Base-by-base conservation (phyloP, 1,140 invertebrate genomes). In the Physella acuta region DNA sequence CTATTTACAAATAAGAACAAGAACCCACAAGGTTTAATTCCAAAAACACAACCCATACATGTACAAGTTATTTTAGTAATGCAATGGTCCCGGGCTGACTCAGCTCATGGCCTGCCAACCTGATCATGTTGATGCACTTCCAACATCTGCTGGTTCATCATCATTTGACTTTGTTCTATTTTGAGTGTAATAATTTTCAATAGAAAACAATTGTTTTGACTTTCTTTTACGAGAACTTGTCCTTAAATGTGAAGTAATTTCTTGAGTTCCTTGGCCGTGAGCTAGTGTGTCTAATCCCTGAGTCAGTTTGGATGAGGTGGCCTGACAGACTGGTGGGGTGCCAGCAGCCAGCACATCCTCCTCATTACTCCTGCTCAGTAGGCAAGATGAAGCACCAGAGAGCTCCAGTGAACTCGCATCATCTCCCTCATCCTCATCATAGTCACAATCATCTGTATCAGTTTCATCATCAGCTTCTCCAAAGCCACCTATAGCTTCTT, bases 191-290 rank as follows among this genome's bases (percentile, higher is more conserved):
- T 83, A 83, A 37, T 82, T 79, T 70, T 83, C 81, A 64, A 83
- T 78, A 16, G 78, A 75, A 72, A 79, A 81, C n/a, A 81, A 71
- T 53, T 82, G 80, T 75, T 81, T 83, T 17, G 71, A 68, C 71
- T 80, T 82, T n/a, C 80, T 68, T 53, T 77, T 79, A 24, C 81
- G 66, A 3, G 75, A 74, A 71, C 81, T 83, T 24, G 73, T 74
- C 56, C 80, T 72, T 2, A 79, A 71, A 34, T 49, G 52, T 20
- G 58, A 52, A 33, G 36, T 30, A 39, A 17, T 4, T 20, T 26
- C 37, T 20, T 24, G 2, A 24, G 36, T 61, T 4, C 28, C 59
- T n/a, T n/a, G 59, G 2, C 8, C 5, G 28, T 4, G 2, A 17
- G n/a, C 30, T n/a, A 36, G n/a, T n/a, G 1, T 34, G 20, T 28